Percentiles rank a stretch among this genome's conserved stretches.
Conservation (phyloP, 1,140 invertebrate species). For the Fopius arisanus region DNA sequence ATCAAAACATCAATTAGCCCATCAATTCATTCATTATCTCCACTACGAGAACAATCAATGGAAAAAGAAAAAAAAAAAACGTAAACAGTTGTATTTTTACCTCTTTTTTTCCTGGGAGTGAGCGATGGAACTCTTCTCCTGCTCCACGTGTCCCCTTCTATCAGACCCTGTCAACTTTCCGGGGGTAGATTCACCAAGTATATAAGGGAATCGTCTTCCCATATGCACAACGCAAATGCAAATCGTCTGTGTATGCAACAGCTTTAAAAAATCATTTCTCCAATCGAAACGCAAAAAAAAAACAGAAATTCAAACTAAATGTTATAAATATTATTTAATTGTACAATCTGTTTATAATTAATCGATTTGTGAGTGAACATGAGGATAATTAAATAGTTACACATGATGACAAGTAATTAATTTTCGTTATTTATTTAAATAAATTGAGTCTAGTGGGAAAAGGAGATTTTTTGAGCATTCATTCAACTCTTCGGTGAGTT, state of each 20-base stretch:
- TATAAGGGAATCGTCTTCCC: conserved; percentile 46
- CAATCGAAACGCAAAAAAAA: neutral
- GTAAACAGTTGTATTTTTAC: neutral
- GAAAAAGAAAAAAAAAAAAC: neutral
- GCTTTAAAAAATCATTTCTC: neutral
- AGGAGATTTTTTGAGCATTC: too few species aligned
- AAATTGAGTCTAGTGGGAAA: too few species aligned
- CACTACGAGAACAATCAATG: too few species aligned
- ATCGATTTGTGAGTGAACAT: too few species aligned
- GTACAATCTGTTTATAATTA: too few species aligned
- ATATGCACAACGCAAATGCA: conserved; percentile 26
- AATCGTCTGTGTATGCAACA: neutral
- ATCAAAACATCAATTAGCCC: neutral
- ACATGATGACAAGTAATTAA: too few species aligned
- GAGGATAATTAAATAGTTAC: too few species aligned
- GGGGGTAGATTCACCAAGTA: conserved; percentile 40
- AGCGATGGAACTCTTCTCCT: conserved; percentile 10
- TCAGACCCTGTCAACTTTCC: conserved; percentile 35
- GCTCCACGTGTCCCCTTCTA: conserved; percentile 41
- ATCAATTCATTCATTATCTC: neutral
- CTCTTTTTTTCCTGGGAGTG: neutral
- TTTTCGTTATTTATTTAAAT: too few species aligned
- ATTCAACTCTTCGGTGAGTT: too few species aligned
- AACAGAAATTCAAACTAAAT: neutral
- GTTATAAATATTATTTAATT: too few species aligned